phyloP scores from a whole-genome alignment of 2,113 vertebrate genomes.

The Grallaria varia region DNA sequence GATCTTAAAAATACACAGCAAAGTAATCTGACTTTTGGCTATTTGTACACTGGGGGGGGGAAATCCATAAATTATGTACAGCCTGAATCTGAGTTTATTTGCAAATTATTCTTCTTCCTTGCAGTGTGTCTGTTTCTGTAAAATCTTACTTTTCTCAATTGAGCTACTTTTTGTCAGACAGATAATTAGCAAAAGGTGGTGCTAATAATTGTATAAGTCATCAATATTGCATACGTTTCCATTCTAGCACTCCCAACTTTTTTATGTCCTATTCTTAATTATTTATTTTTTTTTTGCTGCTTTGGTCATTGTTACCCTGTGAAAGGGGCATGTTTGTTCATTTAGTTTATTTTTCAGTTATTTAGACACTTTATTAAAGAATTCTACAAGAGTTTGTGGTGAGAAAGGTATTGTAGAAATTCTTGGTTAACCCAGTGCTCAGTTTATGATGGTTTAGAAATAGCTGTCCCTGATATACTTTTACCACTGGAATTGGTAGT shows the following conservation, averaged over 20 bases:
- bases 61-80: background rate
- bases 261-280: background rate
- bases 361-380: background rate
- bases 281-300: background rate
- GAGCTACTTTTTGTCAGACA: background rate
- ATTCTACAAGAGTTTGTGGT: background rate
- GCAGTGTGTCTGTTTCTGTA: background rate
- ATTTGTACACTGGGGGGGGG: background rate
- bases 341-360: background rate
- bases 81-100: background rate
- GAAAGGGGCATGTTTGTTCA: background rate
- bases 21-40: background rate
- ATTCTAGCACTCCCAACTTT: background rate
- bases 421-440: background rate
- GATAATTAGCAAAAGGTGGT: background rate
- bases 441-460: background rate
- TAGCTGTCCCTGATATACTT: background rate
- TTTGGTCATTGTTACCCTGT: background rate
- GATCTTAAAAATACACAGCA: background rate
- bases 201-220: background rate
- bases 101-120: background rate
- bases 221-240: background rate
- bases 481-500: background rate
- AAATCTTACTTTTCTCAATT: background rate
- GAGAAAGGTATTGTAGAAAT: background rate